Conservation (phyloP, 1,140 invertebrate genomes). For the Calosoma granatense region DNA sequence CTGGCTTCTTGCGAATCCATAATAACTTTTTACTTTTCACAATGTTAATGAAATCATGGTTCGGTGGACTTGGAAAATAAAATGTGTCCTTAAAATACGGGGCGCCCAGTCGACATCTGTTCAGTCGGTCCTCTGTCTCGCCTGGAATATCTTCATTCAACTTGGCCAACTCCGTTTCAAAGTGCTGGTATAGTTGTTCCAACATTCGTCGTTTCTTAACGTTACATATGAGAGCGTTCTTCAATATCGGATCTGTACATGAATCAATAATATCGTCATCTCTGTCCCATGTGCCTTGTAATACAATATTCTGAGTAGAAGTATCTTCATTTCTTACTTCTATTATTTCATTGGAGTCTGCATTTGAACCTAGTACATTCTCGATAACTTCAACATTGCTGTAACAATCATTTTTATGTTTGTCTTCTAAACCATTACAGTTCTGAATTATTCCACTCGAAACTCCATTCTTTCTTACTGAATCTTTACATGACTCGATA, state of each 20-base stretch:
- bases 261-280: neutral
- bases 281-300: no score
- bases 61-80: slow-evolving; percentile 23
- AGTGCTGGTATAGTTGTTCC: neutral
- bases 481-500: no score
- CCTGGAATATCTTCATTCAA: neutral
- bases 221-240: neutral
- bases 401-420: no score
- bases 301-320: no score
- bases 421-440: neutral
- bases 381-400: no score
- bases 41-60: slow-evolving; percentile 24
- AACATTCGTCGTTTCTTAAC: neutral
- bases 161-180: neutral
- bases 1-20: slow-evolving; percentile 18
- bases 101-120: slow-evolving; percentile 17
- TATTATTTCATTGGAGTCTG: no score
- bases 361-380: no score
- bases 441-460: neutral
- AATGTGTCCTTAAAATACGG: slow-evolving; percentile 30
- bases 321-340: no score
- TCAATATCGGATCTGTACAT: neutral
- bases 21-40: slow-evolving; percentile 20
- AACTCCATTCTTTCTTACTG: neutral
- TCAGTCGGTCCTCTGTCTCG: neutral